Base-by-base conservation (phyloP, 2,888 invertebrate species). In the Agriopis leucophaearia region DNA sequence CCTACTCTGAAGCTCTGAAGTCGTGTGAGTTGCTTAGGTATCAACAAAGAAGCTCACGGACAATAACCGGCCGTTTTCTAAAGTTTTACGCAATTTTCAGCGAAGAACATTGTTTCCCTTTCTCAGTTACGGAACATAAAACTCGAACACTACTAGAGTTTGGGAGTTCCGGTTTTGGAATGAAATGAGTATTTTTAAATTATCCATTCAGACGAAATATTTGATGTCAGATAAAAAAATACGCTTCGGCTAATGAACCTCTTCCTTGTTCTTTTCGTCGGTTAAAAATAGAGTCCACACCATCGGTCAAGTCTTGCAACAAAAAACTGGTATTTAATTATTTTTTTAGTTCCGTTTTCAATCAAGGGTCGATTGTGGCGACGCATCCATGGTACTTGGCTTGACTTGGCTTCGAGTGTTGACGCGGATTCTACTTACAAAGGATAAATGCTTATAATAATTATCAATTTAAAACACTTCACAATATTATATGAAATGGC, bases 21-120 rank as follows among this genome's bases (percentile, higher is more conserved):
- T 47, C 62, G 18, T 9, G n/a, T 3, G 4, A 15, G 2, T 13
- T 15, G 63, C 8, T 27, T 27, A 63, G 55, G 63, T 63, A 15
- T 61, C 12, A 16, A 8, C 12, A 16, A 10, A 6, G 7, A 8
- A 13, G 15, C 40, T n/a, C 18, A 38, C 27, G 45, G 12, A 57
- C 48, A 67, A 62, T 62, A 57, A 58, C n/a, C 1, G 75, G 73
- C 66, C 60, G 75, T 77, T 74, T 76, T 73, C 74, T 77, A 63
- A 78, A 80, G 77, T 81, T 80, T 76, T 73, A 74, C 72, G 72
- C 76, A 77, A 77, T 81, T 76, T 66, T 56, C 68, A 74, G 75
- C 74, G 74, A 74, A 66, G 71, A 75, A 82, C 82, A 82, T 72
- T 78, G 80, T 79, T 82, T 82, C 73, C 78, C 82, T 81, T 79